Conservation (phyloP, 2,888 invertebrate species). For the Cryptocephalus moraei region DNA sequence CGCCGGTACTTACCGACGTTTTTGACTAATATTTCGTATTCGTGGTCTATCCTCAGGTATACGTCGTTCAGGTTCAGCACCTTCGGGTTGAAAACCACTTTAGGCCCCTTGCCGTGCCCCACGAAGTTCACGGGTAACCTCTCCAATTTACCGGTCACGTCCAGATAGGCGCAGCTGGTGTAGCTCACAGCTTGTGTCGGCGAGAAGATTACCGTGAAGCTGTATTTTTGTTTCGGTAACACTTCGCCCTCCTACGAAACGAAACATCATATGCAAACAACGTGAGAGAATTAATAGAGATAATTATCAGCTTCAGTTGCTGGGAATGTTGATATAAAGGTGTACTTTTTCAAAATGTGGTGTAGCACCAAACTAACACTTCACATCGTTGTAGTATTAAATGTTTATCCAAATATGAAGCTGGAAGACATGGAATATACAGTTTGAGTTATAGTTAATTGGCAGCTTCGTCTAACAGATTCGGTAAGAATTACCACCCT, state of each 20-base stretch:
- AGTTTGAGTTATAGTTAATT: no score
- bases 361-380: no score
- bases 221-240: slow-evolving; percentile 46
- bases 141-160: slow-evolving; percentile 45
- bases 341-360: no score
- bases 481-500: no score
- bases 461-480: no score
- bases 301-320: neutral
- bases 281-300: neutral
- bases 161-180: slow-evolving; percentile 44
- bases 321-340: no score
- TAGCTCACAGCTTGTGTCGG: slow-evolving; percentile 45
- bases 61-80: slow-evolving; percentile 47
- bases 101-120: slow-evolving; percentile 49
- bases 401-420: no score
- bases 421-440: no score
- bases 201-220: slow-evolving; percentile 45
- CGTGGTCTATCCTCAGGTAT: slow-evolving; percentile 47
- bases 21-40: slow-evolving; percentile 49
- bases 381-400: no score
- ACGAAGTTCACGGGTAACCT: slow-evolving; percentile 43
- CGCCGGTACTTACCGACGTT: slow-evolving; percentile 41
- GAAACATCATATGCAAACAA: no score
- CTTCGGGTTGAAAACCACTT: slow-evolving; percentile 45
- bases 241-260: slow-evolving; percentile 45